phyloP scores from a whole-genome alignment of 2,888 invertebrate species.

The Volucella bombylans region DNA sequence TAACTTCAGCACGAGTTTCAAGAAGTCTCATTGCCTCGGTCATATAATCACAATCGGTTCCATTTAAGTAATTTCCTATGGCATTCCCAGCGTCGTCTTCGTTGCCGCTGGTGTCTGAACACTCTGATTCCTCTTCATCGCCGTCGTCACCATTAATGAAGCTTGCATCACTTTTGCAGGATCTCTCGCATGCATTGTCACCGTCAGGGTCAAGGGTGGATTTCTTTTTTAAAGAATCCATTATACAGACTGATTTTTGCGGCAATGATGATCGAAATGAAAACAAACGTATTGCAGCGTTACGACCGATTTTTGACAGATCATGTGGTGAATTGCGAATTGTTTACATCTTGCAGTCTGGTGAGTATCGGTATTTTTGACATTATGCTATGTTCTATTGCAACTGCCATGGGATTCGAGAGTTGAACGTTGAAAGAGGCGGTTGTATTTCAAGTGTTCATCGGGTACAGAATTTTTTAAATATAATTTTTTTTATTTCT shows the following conservation, averaged over 20 bases:
- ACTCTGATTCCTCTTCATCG: not conserved
- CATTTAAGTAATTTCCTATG: conserved; percentile 27
- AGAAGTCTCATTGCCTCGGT: conserved; percentile 35
- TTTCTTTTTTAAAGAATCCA: conserved; percentile 22
- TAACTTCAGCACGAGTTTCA: conserved; percentile 48
- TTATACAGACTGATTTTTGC: not conserved
- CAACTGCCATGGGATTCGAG: not conserved
- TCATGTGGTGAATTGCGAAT: not conserved
- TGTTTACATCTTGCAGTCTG: not conserved
- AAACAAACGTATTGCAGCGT: not conserved
- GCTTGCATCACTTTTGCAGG: conserved; percentile 20
- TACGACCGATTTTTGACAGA: not conserved
- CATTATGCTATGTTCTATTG: not conserved
- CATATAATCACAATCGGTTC: conserved; percentile 37
- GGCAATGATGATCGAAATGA: not conserved
- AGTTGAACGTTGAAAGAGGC: no score
- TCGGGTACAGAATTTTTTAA: no score
- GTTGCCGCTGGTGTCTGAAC: not conserved
- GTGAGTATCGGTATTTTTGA: not conserved
- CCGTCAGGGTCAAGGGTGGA: not conserved
- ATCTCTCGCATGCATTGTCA: conserved; percentile 9
- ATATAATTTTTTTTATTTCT: no score
- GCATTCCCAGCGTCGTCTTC: not conserved
- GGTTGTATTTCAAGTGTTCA: no score
- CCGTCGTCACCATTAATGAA: conserved; percentile 9